phyloP scores from a whole-genome alignment of 1,140 invertebrate species.

The Lepidurus couesii region DNA sequence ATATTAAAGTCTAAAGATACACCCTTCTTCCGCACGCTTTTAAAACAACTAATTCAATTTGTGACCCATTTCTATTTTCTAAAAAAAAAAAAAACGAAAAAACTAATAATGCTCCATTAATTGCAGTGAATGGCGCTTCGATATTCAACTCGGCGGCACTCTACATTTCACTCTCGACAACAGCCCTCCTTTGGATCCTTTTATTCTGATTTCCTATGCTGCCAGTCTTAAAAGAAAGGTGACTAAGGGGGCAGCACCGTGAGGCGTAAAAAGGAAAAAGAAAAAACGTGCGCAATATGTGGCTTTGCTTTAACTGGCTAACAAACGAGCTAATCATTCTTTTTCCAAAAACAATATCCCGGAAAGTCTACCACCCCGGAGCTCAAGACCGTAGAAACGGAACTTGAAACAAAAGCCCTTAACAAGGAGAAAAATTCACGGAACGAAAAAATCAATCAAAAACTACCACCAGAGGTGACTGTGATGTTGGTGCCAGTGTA shows the following conservation, averaged over 20 bases:
- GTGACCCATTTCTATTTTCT: neutral
- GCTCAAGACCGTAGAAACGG: neutral
- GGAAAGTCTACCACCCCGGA: neutral
- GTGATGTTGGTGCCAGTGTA: conserved; percentile 6
- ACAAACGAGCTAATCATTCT: neutral
- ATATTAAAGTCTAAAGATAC: neutral
- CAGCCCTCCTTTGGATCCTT: neutral
- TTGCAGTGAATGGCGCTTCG: neutral
- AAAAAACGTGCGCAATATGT: neutral
- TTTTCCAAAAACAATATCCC: neutral
- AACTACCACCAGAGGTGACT: neutral
- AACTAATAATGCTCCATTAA: neutral
- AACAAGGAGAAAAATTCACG: neutral
- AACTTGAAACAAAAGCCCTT: conserved; percentile 7
- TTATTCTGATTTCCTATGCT: neutral
- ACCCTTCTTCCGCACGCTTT: neutral
- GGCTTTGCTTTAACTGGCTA: conserved; percentile 9
- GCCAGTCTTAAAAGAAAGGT: neutral
- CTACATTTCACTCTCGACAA: neutral
- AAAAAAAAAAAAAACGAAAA: neutral
- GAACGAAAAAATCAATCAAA: neutral
- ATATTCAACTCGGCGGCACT: neutral
- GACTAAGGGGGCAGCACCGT: neutral
- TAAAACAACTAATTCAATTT: neutral
- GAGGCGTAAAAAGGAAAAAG: neutral